These are phyloP conservation scores for Archips crataeganus DNA, from an alignment of 2,888 invertebrate species.

Conservation along the genomic window DNA sequence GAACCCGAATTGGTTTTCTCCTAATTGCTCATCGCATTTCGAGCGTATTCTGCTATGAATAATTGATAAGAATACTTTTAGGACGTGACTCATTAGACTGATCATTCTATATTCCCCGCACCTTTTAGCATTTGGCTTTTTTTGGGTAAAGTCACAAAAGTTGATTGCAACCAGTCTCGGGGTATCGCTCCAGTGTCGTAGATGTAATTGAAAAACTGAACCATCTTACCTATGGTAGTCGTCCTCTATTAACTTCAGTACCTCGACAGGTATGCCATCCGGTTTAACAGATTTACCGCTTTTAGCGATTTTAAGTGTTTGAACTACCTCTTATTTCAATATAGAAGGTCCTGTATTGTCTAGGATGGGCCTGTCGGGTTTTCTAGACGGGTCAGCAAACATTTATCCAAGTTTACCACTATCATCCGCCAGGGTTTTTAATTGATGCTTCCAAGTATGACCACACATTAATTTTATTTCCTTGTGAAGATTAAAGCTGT, in stretches of 20 bases:
- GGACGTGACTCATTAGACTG: neutral
- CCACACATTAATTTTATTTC: neutral
- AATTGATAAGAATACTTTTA: neutral
- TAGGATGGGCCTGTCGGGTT: neutral
- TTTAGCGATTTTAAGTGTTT: neutral
- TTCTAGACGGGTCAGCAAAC: neutral
- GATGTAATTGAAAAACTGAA: neutral
- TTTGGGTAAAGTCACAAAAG: neutral
- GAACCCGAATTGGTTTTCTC: neutral
- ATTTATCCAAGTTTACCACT: neutral
- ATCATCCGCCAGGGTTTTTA: neutral
- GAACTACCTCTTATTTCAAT: neutral
- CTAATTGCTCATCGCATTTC: neutral
- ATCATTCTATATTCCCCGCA: neutral
- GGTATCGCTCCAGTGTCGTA: neutral
- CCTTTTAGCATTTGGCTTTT: neutral
- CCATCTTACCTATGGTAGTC: neutral
- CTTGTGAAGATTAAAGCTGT: neutral
- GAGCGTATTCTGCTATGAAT: neutral
- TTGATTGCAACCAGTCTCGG: neutral
- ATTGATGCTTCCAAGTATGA: neutral
- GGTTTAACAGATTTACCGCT: neutral
- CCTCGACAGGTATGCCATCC: neutral
- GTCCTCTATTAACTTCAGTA: neutral
- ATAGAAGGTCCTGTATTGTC: neutral